Base-by-base conservation (phyloP, 2,113 vertebrate genomes). In the Triplophysa siluroides region DNA sequence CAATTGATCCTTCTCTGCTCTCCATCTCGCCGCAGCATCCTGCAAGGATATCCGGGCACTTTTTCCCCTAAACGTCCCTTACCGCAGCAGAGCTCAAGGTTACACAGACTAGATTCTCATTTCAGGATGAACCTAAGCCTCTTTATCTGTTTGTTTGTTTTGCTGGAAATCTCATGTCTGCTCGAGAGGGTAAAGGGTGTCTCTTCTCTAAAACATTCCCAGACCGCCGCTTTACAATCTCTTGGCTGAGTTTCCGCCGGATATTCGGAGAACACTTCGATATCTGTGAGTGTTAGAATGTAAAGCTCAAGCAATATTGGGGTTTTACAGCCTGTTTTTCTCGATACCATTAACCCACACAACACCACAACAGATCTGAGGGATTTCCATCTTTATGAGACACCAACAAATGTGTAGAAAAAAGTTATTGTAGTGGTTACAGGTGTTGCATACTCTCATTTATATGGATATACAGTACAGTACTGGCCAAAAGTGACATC, bases 131-230 rank as follows among this genome's bases (percentile, higher is more conserved):
- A 58, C 38, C 23, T 72, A 66, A 82, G 80, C 80, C 54, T 14
- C 11, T 75, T 76, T 33, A 83, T 67, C 76, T 64, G 7, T 41
- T 66, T 69, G 81, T 79, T 72, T 78, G 81, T 64, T 62, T 74
- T 71, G 41, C 21, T 60, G 71, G 71, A 81, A 65, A 67, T 47
- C 70, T 75, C 79, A 67, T 45, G 63, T 68, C 70, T 50, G 71
- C 38, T 45, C 47, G n/a, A 26, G 58, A 70, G 77, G 56, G 62
- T 64, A 68, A 69, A 73, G 29, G 58, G 10, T 29, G 6, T 6
- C 9, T 73, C 45, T 65, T 66, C 45, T 74, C 47, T 21, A 54
- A 64, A 79, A 67, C 60, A 64, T 73, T 80, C 52, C 47, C 24
- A 66, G 72, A 74, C 70, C 62, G 18, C 54, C 29, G 70, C 70